Percentiles rank a stretch among this genome's conserved stretches.
These are phyloP conservation scores for Chalcosyrphus nemorum DNA, from an alignment of 2,888 invertebrate species.

Conservation along the genomic window DNA sequence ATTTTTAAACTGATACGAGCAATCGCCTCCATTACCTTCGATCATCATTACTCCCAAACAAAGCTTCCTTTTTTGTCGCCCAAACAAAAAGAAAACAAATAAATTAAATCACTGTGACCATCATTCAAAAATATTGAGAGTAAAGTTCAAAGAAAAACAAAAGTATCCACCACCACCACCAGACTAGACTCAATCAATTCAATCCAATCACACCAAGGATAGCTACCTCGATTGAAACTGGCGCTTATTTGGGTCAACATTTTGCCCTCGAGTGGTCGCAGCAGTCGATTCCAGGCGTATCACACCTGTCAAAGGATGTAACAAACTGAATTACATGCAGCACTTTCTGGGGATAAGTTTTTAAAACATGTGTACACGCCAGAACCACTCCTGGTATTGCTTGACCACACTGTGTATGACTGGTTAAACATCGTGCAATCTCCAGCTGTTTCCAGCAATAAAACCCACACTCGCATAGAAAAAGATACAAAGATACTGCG, in stretches of 20 bases:
- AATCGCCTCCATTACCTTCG: neutral
- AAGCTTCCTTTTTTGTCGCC: neutral
- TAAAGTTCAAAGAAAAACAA: neutral
- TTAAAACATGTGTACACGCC: conserved; percentile 42
- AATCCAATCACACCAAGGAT: conserved; percentile 26
- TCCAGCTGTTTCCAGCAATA: conserved; percentile 58
- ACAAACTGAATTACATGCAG: conserved; percentile 27
- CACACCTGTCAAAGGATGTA: conserved; percentile 27
- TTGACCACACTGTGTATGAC: conserved; percentile 59
- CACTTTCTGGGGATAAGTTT: conserved; percentile 19
- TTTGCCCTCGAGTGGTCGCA: conserved; percentile 5
- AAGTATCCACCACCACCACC: neutral
- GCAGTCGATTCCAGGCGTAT: neutral
- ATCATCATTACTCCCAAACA: neutral
- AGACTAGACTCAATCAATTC: conserved; percentile 11
- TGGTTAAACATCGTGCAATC: conserved; percentile 40
- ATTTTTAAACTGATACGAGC: conserved; percentile 5
- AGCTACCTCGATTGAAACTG: conserved; percentile 2
- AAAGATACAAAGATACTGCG: conserved; percentile 18
- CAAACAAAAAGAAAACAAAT: conserved; percentile 8
- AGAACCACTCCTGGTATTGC: conserved; percentile 47
- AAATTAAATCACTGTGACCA: conserved; percentile 20
- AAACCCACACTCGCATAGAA: conserved; percentile 51
- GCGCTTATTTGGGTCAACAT: conserved; percentile 10
- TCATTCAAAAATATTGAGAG: conserved; percentile 13